These are phyloP conservation scores for Drosophila algonquin DNA, from an alignment of 2,888 invertebrate species.

Conservation along the genomic window DNA sequence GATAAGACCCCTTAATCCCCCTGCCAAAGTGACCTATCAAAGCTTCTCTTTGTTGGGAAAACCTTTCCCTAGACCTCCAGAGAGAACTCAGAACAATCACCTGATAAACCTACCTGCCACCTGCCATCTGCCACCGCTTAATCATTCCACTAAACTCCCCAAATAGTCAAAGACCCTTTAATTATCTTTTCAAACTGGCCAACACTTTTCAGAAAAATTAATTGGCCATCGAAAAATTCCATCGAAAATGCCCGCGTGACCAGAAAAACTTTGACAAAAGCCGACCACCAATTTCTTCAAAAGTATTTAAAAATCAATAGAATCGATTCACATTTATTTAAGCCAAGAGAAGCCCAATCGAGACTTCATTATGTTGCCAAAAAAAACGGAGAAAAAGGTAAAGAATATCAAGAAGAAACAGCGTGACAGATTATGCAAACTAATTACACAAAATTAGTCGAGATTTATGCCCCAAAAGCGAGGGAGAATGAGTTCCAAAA, in stretches of 20 bases:
- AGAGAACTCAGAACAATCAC: background rate
- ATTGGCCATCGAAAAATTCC: conserved; percentile 31
- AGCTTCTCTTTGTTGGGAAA: background rate
- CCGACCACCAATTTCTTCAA: conserved; percentile 46
- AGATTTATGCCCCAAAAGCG: conserved; percentile 65
- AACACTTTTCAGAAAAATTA: conserved; percentile 27
- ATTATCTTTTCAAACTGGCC: conserved; percentile 34
- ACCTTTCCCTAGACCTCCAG: background rate
- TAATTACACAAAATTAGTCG: conserved; percentile 77
- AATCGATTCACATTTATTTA: conserved; percentile 78
- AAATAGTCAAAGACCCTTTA: conserved; percentile 33
- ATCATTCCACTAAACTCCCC: conserved; percentile 26
- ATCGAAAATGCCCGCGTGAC: conserved; percentile 2
- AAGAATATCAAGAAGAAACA: conserved; percentile 51
- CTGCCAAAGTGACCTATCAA: background rate
- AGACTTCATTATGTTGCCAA: conserved; percentile 54
- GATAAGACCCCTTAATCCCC: background rate
- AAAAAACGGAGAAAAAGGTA: conserved; percentile 23
- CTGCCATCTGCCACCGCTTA: conserved; percentile 24
- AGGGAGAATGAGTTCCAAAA: conserved; percentile 29
- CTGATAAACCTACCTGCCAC: conserved; percentile 20
- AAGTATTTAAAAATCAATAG: conserved; percentile 59
- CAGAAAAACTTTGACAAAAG: conserved; percentile 61
- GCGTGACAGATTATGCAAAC: conserved; percentile 78
- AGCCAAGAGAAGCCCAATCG: conserved; percentile 56